Evolutionary conservation across 2,113 vertebrate species (phyloP), one percentile per base, ranked within the genome.

Genomic region (Coturnix japonica): DNA sequence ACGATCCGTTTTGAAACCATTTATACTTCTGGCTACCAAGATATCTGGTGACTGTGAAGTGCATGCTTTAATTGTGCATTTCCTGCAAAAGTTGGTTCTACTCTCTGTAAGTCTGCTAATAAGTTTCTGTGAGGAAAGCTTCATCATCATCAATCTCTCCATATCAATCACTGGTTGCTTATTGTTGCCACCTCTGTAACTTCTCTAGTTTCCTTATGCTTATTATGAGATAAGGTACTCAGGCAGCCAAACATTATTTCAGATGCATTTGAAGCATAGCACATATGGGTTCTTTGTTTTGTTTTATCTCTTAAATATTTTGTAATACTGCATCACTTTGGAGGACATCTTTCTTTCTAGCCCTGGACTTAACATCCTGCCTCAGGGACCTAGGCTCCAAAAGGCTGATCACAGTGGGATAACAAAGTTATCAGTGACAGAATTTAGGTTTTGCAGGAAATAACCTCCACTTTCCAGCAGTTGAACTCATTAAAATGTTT

Each of bases 131-230:
- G 64, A 46, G 37, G 23, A 54, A 3, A 9, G 7, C 13, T 7
- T 78, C 25, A 54, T 82, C 51, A 2, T 16, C 33, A 41, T 7
- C 46, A 66, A n/a, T n/a, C n/a, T n/a, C 12, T 41, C 75, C 41
- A 63, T 21, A 54, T 70, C 16, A 6, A 33, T 3, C 6, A 73
- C 39, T 70, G 54, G 18, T 70, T 0, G 0, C 26, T 72, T 64
- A 18, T 51, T 79, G 18, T 65, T 82, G 14, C 22, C 15, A 56
- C 9, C 30, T 65, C 43, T 78, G 7, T 46, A 64, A 28, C 37
- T 75, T 78, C 60, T 74, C 31, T 46, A 10, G 46, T 78, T 93
- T 2, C 1, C 3, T 1, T 72, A 14, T 51, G 22, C 9, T 78
- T 67, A 23, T 53, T 56, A 43, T 33, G 47, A 69, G 63, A 41